These are phyloP conservation scores for Chromis chromis DNA, from an alignment of 2,797 vertebrate genomes.

Conservation along the genomic window DNA sequence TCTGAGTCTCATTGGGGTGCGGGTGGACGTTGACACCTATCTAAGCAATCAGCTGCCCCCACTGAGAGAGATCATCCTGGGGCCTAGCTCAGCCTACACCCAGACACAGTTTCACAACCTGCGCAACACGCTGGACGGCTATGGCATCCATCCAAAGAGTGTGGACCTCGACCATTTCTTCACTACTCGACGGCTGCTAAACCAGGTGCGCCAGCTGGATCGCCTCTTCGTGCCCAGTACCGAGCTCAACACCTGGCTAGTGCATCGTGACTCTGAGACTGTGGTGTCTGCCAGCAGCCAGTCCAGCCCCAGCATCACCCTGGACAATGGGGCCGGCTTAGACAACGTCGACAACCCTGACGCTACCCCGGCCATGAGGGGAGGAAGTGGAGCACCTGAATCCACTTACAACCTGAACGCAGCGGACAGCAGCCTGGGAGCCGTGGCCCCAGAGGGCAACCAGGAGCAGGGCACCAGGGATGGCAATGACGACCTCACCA, in stretches of 20 bases:
- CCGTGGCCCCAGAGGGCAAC: constrained; percentile 91
- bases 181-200: constrained; percentile 91
- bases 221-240: constrained; percentile 93
- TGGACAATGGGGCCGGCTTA: constrained; percentile 91
- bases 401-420: constrained; percentile 88
- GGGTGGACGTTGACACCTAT: constrained; percentile 98
- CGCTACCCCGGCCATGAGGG: constrained; percentile 89
- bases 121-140: constrained; percentile 96
- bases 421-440: constrained; percentile 91
- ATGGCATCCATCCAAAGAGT: constrained; percentile 98
- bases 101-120: constrained; percentile 99
- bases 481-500: constrained; percentile 92
- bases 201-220: constrained; percentile 96
- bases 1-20: constrained; percentile 97
- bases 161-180: constrained; percentile 98
- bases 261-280: constrained; percentile 94
- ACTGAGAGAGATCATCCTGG: constrained; percentile 98
- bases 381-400: constrained; percentile 88
- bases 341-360: constrained; percentile 90
- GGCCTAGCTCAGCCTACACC: constrained; percentile 98
- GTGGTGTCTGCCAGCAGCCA: constrained; percentile 89
- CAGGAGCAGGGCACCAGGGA: constrained; percentile 84
- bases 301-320: constrained; percentile 88
- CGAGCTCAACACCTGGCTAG: constrained; percentile 94
- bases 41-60: constrained; percentile 95